phyloP scores from a whole-genome alignment of 2,113 vertebrate species.

The Macrotis lagotis region DNA sequence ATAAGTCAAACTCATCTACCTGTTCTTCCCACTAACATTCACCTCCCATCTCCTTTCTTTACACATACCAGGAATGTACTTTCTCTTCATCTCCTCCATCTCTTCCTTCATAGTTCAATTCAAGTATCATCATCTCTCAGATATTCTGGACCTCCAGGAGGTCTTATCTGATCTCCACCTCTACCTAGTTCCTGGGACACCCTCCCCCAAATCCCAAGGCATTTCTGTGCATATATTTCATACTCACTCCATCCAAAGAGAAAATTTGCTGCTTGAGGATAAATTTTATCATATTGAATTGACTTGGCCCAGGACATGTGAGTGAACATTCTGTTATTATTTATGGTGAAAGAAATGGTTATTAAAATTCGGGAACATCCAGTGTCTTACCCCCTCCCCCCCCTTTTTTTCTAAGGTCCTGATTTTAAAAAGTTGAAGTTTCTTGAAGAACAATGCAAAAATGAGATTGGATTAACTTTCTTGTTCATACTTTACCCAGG shows the following conservation, averaged over 20 bases:
- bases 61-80: not conserved
- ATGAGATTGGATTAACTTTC: no score
- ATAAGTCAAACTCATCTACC: not conserved
- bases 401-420: no score
- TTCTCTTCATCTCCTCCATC: not conserved
- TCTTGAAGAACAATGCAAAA: no score
- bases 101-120: not conserved
- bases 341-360: not conserved
- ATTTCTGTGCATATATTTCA: not conserved
- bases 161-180: not conserved
- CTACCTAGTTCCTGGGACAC: not conserved
- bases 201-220: no score
- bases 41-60: not conserved
- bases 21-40: not conserved
- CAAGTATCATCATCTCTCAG: not conserved
- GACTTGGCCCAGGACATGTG: no score
- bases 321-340: not conserved
- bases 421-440: no score
- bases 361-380: no score
- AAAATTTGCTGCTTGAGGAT: not conserved
- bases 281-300: not conserved
- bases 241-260: not conserved
- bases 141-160: not conserved
- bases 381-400: no score
- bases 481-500: no score